phyloP scores from a whole-genome alignment of 2,797 vertebrate species.

The Acanthiza pusilla region DNA sequence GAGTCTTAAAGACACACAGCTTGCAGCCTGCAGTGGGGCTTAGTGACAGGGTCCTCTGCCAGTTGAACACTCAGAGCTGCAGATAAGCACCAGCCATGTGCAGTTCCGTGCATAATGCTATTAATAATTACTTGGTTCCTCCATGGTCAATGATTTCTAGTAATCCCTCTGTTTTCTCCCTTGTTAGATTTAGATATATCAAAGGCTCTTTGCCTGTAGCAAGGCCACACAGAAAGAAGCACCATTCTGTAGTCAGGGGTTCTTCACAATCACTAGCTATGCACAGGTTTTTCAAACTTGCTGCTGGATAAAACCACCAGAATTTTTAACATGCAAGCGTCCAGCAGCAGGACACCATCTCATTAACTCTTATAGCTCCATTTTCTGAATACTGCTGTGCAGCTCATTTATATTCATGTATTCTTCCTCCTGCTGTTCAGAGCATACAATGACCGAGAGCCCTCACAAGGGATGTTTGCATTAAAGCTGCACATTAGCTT shows the following conservation, averaged over 20 bases:
- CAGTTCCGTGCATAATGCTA: not conserved
- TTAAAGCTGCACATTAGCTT: conserved; percentile 65
- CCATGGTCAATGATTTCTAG: not conserved
- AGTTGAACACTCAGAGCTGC: not conserved
- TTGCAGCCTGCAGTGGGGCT: not conserved
- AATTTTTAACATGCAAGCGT: conserved; percentile 44
- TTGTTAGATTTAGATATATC: not conserved
- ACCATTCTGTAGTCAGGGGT: not conserved
- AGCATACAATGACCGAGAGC: conserved; percentile 30
- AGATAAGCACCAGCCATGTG: not conserved
- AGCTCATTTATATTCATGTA: conserved; percentile 68
- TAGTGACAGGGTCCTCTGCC: not conserved
- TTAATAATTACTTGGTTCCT: not conserved
- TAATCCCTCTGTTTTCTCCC: not conserved
- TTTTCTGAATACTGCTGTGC: conserved; percentile 18
- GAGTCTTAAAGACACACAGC: not conserved
- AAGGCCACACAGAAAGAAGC: not conserved
- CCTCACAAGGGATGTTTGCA: conserved; percentile 58
- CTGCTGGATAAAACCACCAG: conserved; percentile 37
- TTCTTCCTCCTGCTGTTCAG: conserved; percentile 61
- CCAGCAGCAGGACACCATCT: conserved; percentile 55
- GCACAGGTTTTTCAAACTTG: conserved; percentile 14
- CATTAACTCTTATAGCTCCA: conserved; percentile 58
- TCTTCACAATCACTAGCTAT: not conserved
- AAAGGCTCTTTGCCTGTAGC: not conserved